Evolutionary conservation across 2,797 vertebrate genomes (phyloP).

Genomic region (Rhinichthys osculus): DNA sequence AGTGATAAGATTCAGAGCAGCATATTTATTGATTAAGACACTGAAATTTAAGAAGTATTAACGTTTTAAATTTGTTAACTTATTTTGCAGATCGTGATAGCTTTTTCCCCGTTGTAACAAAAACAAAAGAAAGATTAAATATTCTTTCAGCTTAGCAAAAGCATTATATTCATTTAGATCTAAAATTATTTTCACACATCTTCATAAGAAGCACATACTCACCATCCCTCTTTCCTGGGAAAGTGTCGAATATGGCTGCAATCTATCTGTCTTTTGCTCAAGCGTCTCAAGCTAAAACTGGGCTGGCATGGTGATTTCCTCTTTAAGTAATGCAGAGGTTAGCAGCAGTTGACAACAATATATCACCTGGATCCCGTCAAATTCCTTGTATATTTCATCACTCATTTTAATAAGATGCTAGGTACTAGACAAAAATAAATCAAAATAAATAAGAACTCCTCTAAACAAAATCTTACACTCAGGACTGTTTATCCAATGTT

Average conservation of each 20-base stretch:
- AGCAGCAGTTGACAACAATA: not conserved
- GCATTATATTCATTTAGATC: not conserved
- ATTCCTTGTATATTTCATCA: not conserved
- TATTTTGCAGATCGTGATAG: not conserved
- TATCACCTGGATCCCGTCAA: not conserved
- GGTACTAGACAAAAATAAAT: not conserved
- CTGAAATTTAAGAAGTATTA: not conserved
- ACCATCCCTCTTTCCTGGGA: constrained; percentile 3
- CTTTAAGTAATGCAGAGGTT: not conserved
- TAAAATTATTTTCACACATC: not conserved
- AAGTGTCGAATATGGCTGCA: not conserved
- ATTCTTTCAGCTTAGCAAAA: not conserved
- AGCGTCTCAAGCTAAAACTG: not conserved
- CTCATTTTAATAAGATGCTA: not conserved
- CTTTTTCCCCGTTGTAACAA: not conserved
- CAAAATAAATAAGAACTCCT: not conserved
- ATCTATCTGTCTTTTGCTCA: not conserved
- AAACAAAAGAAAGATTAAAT: not conserved
- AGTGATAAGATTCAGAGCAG: not conserved
- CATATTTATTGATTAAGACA: not conserved
- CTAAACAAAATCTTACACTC: not conserved
- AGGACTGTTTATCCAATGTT: not conserved
- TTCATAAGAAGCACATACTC: constrained; percentile 22
- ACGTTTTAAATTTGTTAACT: too few relatives aligned
- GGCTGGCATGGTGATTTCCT: not conserved